Evolutionary conservation across 2,113 vertebrate genomes (phyloP).

Genomic region (Trogon melanurus): DNA sequence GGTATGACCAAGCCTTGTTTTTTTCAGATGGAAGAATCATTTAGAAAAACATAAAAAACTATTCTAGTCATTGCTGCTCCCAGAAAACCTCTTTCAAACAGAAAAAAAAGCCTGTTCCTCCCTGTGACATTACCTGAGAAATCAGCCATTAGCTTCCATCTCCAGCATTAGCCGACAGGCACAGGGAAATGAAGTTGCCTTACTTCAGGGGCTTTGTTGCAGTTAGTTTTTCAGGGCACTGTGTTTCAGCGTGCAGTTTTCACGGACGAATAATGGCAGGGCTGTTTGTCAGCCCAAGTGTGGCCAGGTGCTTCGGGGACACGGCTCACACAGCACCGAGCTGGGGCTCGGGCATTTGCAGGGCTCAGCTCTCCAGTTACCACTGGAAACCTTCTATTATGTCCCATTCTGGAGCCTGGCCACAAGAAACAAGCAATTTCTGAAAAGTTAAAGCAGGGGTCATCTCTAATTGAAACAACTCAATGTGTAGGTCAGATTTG

Average conservation of each 20-base stretch:
- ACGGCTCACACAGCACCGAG: constrained; percentile 18
- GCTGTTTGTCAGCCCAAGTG: constrained; percentile 65
- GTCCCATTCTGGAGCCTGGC: background rate
- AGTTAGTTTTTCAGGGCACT: background rate
- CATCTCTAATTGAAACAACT: constrained; percentile 51
- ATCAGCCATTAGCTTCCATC: background rate
- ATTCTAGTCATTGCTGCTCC: background rate
- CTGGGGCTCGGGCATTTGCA: background rate
- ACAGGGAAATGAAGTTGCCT: background rate
- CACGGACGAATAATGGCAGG: constrained; percentile 60
- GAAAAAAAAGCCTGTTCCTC: background rate
- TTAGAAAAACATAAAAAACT: background rate
- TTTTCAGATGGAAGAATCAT: background rate
- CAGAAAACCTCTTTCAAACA: background rate
- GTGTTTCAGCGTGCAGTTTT: constrained; percentile 43
- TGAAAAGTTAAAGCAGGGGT: constrained; percentile 3
- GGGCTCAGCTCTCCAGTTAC: constrained; percentile 62
- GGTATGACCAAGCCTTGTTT: rapidly evolving
- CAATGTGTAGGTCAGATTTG: constrained; percentile 7
- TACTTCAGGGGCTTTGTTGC: background rate
- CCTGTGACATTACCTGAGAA: background rate
- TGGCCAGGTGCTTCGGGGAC: constrained; percentile 67
- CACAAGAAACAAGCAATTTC: background rate
- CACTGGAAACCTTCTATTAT: constrained; percentile 47
- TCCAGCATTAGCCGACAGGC: background rate